Percentiles rank a stretch among this genome's conserved stretches.
phyloP scores from a whole-genome alignment of 2,797 vertebrate genomes.

The Pangasius djambal region DNA sequence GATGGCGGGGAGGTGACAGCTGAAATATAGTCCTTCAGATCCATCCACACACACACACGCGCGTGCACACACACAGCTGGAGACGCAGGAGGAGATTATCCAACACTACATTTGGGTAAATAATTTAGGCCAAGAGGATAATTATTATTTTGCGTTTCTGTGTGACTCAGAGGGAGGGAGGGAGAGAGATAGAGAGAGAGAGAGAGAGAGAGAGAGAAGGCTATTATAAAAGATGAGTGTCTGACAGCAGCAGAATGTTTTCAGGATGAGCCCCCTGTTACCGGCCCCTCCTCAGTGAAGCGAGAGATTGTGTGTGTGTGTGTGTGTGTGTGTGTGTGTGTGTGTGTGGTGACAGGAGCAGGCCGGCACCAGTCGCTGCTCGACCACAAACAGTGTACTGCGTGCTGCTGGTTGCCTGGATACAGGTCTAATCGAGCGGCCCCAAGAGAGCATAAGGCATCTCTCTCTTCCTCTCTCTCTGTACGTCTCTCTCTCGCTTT shows the following conservation, averaged over 20 bases:
- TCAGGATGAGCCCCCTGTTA: slow-evolving; percentile 33
- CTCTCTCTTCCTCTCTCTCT: slow-evolving; percentile 24
- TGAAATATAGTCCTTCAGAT: slow-evolving; percentile 28
- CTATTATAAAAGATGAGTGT: slow-evolving; percentile 26
- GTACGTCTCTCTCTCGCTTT: slow-evolving; percentile 46
- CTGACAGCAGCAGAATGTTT: slow-evolving; percentile 41
- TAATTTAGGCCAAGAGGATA: slow-evolving; percentile 37
- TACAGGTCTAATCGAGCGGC: slow-evolving; percentile 79
- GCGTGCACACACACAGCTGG: slow-evolving; percentile 18
- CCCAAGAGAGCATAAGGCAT: slow-evolving; percentile 68
- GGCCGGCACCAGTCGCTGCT: slow-evolving; percentile 52
- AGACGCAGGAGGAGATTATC: slow-evolving; percentile 5
- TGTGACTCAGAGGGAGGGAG: slow-evolving; percentile 12
- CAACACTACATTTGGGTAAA: slow-evolving; percentile 24
- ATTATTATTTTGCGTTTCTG: slow-evolving; percentile 44
- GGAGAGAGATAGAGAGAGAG: not conserved
- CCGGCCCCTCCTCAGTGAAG: slow-evolving; percentile 33
- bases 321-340: slow-evolving; percentile 48
- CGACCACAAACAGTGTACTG: slow-evolving; percentile 51
- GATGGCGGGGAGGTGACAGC: slow-evolving; percentile 12
- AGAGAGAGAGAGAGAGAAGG: not conserved
- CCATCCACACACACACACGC: slow-evolving; percentile 22
- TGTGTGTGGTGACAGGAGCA: slow-evolving; percentile 47
- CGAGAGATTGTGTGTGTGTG: slow-evolving; percentile 42
- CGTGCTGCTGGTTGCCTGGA: slow-evolving; percentile 79